A percentile compares a stretch with the other conserved stretches of the same genome.
phyloP scores from a whole-genome alignment of 2,113 vertebrate genomes.

The Potamarius usumacintae region DNA sequence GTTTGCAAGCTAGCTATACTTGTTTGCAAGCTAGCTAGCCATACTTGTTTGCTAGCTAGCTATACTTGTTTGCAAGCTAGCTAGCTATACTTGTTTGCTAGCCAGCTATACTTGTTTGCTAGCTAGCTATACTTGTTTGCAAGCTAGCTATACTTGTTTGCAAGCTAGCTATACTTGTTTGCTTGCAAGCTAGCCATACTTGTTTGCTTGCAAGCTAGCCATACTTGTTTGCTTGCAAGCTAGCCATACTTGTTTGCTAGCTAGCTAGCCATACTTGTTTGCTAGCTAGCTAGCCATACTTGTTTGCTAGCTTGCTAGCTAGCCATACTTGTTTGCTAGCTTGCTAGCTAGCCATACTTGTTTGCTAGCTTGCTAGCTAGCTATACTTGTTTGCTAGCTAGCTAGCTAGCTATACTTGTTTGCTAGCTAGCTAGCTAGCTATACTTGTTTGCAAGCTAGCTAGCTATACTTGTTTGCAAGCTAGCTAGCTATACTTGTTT shows the following conservation, averaged over 20 bases:
- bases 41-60: too few species aligned
- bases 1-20: background rate
- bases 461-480: background rate
- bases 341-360: background rate
- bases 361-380: too few species aligned
- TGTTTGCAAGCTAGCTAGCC: background rate
- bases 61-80: background rate
- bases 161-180: too few species aligned
- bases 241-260: background rate
- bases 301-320: too few species aligned
- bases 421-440: background rate
- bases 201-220: too few species aligned
- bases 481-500: too few species aligned
- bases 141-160: too few species aligned
- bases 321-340: background rate
- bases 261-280: background rate
- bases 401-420: too few species aligned
- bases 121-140: too few species aligned
- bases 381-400: background rate
- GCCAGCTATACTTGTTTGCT: too few species aligned
- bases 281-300: background rate
- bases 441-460: background rate
- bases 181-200: too few species aligned
- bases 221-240: background rate
- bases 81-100: too few species aligned